Evolutionary conservation across 2,113 vertebrate genomes (phyloP).

Genomic region (Eulemur macaco): DNA sequence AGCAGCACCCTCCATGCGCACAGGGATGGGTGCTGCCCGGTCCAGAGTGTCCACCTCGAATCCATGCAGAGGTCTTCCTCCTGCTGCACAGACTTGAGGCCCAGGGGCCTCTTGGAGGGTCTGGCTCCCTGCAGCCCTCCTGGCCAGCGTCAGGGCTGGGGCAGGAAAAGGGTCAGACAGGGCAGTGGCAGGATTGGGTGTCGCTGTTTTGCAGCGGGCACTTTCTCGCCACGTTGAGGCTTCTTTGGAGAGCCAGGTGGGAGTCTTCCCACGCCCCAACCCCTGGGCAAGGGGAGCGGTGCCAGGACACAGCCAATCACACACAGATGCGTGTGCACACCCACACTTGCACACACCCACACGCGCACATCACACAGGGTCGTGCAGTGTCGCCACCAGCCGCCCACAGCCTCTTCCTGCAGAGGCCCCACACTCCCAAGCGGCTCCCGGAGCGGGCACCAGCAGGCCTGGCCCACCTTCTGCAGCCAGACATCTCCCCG

Average conservation of each 20-base stretch:
- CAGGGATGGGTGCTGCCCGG: fast-evolving
- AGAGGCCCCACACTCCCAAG: neutral
- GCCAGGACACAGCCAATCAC: neutral
- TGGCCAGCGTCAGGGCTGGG: fast-evolving
- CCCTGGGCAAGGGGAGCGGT: neutral
- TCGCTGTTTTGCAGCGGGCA: fast-evolving
- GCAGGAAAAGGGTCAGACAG: neutral
- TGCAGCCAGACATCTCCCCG: neutral
- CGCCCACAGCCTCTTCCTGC: too few relatives aligned
- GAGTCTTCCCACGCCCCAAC: neutral
- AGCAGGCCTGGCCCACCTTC: neutral
- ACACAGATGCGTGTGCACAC: neutral
- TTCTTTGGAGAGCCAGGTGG: neutral
- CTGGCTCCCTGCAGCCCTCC: too few relatives aligned
- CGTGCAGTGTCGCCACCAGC: too few relatives aligned
- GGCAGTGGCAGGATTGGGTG: fast-evolving
- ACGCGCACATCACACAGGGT: too few relatives aligned
- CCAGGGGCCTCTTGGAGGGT: neutral
- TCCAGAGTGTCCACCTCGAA: fast-evolving
- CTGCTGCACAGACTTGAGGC: fast-evolving
- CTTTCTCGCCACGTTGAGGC: fast-evolving
- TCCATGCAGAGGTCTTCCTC: neutral
- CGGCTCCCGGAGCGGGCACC: neutral
- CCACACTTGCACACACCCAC: neutral
- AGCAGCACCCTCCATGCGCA: fast-evolving